These are phyloP conservation scores for rat (Rattus norvegicus) DNA, from an alignment of 2,113 vertebrate species.

Conservation along the genomic window DNA sequence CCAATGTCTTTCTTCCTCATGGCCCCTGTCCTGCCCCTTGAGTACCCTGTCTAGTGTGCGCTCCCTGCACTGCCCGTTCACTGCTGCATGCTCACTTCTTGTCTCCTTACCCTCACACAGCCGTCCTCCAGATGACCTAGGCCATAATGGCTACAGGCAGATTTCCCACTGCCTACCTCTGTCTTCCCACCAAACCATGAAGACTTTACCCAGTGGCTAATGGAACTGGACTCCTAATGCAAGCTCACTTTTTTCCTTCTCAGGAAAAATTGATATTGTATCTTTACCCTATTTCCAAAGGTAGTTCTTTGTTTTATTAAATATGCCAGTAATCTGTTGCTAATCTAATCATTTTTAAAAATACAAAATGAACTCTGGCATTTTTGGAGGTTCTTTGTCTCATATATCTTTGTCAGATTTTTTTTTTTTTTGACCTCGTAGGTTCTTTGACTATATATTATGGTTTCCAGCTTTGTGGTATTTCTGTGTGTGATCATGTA, in stretches of 20 bases:
- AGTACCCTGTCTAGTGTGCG: background rate
- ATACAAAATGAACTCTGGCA: background rate
- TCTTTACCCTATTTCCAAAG: background rate
- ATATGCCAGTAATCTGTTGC: background rate
- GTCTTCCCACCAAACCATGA: background rate
- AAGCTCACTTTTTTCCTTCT: background rate
- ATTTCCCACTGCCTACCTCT: no score
- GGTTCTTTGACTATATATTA: background rate
- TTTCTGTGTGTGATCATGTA: background rate
- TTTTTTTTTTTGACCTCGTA: background rate
- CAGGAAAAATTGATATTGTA: background rate
- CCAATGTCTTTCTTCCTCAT: conserved; percentile 24
- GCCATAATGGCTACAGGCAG: background rate
- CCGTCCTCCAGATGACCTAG: background rate
- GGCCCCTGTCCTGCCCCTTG: background rate
- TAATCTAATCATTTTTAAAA: background rate
- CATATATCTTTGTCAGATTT: background rate
- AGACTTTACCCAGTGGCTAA: background rate
- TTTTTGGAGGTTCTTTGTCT: background rate
- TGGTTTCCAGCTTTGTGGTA: background rate
- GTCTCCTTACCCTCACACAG: background rate
- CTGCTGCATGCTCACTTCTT: no score
- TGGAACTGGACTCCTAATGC: background rate
- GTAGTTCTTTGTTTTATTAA: background rate
- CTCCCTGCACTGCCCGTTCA: background rate